Conservation (phyloP, 1,140 invertebrate species). For the Drosophila nikananu region DNA sequence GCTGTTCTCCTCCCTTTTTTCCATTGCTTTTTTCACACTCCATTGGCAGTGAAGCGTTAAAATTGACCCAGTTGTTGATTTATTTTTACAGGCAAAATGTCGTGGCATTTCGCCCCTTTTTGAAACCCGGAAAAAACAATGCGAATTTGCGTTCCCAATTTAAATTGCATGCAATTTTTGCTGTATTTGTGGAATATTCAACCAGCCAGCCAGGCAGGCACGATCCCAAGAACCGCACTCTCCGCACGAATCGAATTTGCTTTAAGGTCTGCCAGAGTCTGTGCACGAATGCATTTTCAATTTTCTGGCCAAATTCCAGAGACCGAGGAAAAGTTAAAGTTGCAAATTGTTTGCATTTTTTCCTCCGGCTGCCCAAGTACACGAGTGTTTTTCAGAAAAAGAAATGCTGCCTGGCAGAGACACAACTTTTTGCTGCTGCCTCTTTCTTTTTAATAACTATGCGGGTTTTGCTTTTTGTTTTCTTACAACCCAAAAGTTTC, state of each 20-base stretch:
- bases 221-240: conserved; percentile 14
- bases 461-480: conserved; percentile 44
- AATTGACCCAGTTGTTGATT: conserved; percentile 74
- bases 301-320: conserved; percentile 39
- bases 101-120: conserved; percentile 11
- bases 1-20: not conserved
- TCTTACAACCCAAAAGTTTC: conserved; percentile 31
- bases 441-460: conserved; percentile 50
- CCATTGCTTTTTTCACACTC: conserved; percentile 36
- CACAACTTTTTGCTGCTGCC: conserved; percentile 47
- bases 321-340: conserved; percentile 41
- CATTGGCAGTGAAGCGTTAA: conserved; percentile 74
- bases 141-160: conserved; percentile 38
- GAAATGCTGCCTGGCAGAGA: conserved; percentile 23
- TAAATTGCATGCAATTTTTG: conserved; percentile 40
- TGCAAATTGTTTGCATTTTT: conserved; percentile 64
- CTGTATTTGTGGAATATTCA: conserved; percentile 19
- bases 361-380: conserved; percentile 21
- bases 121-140: conserved; percentile 17
- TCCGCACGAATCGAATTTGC: conserved; percentile 25
- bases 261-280: conserved; percentile 24
- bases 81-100: conserved; percentile 59
- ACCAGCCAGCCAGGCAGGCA: conserved; percentile 25
- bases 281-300: conserved; percentile 50
- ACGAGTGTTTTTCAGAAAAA: conserved; percentile 8